A percentile compares a stretch with the other conserved stretches of the same genome.
These are phyloP conservation scores for Brachionus rotundiformis DNA, from an alignment of 1,140 invertebrate species.

Conservation along the genomic window DNA sequence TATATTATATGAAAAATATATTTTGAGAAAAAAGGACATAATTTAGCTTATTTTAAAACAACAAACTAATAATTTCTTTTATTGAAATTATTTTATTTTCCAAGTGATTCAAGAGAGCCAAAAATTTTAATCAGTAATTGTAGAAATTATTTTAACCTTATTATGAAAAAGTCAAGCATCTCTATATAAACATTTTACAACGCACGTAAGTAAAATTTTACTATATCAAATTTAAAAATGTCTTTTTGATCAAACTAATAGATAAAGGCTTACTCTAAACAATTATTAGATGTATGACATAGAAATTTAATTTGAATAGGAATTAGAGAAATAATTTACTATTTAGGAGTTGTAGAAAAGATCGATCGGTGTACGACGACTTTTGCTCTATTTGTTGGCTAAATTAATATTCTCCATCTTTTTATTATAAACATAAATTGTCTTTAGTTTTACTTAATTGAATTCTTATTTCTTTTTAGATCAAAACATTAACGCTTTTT, in stretches of 20 bases:
- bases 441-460: too few species aligned
- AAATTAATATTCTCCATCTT: too few species aligned
- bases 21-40: too few species aligned
- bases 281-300: background rate
- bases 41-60: too few species aligned
- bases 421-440: too few species aligned
- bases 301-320: background rate
- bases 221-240: background rate
- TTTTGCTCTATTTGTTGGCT: too few species aligned
- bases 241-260: background rate
- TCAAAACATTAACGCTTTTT: too few species aligned
- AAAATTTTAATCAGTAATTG: background rate
- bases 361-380: background rate
- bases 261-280: background rate
- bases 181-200: background rate
- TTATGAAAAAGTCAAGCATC: background rate
- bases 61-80: too few species aligned
- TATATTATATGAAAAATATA: too few species aligned
- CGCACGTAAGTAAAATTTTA: constrained; percentile 4
- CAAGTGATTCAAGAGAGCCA: too few species aligned
- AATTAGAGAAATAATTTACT: background rate
- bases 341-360: background rate
- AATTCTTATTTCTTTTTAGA: too few species aligned
- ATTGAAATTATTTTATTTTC: too few species aligned
- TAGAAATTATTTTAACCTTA: background rate